Percentiles rank a stretch among this genome's conserved stretches.
Evolutionary conservation across 1,140 invertebrate species (phyloP).

Genomic region (Homalodisca vitripennis): DNA sequence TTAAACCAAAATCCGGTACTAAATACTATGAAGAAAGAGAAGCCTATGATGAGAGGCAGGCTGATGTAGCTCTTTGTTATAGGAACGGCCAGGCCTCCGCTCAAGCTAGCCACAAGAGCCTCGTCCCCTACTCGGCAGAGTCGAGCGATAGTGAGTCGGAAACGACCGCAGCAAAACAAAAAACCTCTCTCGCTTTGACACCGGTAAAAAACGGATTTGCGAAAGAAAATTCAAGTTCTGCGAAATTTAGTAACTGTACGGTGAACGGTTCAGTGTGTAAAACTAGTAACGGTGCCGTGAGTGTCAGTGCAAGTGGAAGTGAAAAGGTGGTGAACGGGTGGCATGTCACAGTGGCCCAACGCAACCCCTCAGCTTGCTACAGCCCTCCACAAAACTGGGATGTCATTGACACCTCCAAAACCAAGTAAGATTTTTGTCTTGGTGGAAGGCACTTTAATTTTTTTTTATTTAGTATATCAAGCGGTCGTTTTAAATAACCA

Average conservation of each 20-base stretch:
- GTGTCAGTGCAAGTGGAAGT: constrained; percentile 24
- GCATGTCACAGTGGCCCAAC: constrained; percentile 5
- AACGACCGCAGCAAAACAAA: constrained; percentile 26
- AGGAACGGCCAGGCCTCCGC: constrained; percentile 10
- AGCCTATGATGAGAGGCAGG: not conserved
- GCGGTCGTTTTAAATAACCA: too few species aligned
- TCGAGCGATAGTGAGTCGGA: constrained; percentile 38
- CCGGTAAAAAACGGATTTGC: constrained; percentile 26
- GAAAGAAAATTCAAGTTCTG: constrained; percentile 28
- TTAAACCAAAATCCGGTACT: too few species aligned
- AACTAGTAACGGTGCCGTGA: constrained; percentile 5
- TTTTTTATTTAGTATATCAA: too few species aligned
- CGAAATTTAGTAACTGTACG: constrained; percentile 22
- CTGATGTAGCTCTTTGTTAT: constrained; percentile 14
- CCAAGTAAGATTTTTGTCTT: too few species aligned
- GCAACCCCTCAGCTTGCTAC: not conserved
- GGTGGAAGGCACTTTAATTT: too few species aligned
- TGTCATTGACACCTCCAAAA: not conserved
- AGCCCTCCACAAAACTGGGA: not conserved
- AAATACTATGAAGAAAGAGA: too few species aligned
- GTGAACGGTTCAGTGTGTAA: not conserved
- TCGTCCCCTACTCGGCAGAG: constrained; percentile 38
- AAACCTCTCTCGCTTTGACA: not conserved
- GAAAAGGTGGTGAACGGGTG: constrained; percentile 16
- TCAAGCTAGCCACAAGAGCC: constrained; percentile 20